Evolutionary conservation across 2,797 vertebrate genomes (phyloP).

Genomic region (Crocidura indochinensis): DNA sequence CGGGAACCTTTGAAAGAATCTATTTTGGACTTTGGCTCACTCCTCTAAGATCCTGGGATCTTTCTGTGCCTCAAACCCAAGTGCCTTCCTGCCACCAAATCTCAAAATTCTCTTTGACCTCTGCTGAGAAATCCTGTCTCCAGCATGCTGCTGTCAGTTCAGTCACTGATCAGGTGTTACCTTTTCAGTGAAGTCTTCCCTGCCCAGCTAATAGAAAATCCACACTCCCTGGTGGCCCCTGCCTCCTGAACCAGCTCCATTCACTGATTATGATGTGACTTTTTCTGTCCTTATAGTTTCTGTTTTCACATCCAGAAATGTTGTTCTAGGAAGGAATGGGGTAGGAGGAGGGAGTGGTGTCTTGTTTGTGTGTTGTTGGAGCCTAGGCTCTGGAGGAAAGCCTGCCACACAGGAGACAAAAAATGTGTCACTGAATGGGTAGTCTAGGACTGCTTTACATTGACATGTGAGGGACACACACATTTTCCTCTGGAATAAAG

Average conservation of each 20-base stretch:
- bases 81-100: fast-evolving
- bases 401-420: conserved; percentile 73
- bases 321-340: not conserved
- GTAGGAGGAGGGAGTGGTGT: not conserved
- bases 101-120: not conserved
- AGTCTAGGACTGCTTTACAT: not conserved
- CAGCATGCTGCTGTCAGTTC: not conserved
- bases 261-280: not conserved
- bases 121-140: no score
- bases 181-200: not conserved
- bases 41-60: not conserved
- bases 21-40: not conserved
- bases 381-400: conserved; percentile 9
- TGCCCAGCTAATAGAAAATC: no score
- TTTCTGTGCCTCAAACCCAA: not conserved
- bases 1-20: not conserved
- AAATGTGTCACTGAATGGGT: conserved; percentile 13
- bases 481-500: conserved; percentile 52
- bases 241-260: no score
- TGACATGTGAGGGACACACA: conserved; percentile 48
- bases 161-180: not conserved
- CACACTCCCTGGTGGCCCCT: no score
- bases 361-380: not conserved
- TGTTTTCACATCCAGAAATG: not conserved
- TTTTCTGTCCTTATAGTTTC: not conserved